Base-by-base conservation (phyloP, 2,797 vertebrate species). In the Perodicticus potto region DNA sequence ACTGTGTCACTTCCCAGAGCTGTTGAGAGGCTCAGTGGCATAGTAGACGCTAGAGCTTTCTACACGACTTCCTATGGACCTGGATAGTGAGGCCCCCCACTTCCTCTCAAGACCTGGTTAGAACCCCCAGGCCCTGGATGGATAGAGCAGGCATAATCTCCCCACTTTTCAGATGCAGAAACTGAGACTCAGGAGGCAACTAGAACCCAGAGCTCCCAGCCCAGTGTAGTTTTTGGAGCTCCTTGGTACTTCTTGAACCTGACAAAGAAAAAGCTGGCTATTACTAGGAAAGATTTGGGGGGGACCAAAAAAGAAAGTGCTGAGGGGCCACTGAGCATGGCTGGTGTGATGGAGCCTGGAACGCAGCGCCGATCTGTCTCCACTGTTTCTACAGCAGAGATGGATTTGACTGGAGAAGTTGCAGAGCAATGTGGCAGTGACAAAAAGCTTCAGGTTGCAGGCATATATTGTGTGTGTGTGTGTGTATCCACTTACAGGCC, bases 381-480 rank as follows among this genome's bases (percentile, higher is more conserved):
- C 9, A 0, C 37, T 3, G 2, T 69, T 40, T 73, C 78, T 85
- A 49, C 9, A 2, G 59, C 43, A 40, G n/a, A 69, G 20, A 22
- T 3, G 1, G 43, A 12, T 19, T 8, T 10, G 43, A 23, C 4
- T 14, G 16, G 67, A 37, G 84, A 77, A 27, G 25, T 29, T 23
- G 61, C 86, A 43, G 72, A 70, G 32, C 25, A 17, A 37, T 55
- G 53, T 37, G 5, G 32, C 7, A 4, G 29, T 29, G 57, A 80
- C 22, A 43, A 63, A 63, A 67, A 37, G 72, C 77, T 45, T 13
- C 2, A 34, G 53, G 76, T 7, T 4, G 59, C 59, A 19, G 55
- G 53, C 0, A 0, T 19, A 49, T 20, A 3, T 11, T 14, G 12
- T 17, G 3, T 3, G 19, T 17, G 7, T 3, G 5, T 7, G 5